phyloP scores from a whole-genome alignment of 1,140 invertebrate genomes.

The Hydropsyche tenuis region DNA sequence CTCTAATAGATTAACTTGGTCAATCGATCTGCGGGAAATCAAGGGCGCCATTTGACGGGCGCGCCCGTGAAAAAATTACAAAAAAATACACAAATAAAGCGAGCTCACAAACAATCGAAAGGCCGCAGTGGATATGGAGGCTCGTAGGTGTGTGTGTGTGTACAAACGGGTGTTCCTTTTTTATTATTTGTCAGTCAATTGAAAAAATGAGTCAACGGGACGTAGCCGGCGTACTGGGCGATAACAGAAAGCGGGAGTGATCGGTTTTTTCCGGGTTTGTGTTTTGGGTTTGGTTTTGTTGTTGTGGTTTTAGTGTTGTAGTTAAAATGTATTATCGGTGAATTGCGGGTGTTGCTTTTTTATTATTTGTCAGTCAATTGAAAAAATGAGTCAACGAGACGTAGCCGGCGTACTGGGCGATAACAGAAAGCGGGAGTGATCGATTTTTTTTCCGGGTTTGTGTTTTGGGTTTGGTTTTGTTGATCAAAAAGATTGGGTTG shows the following conservation, averaged over 20 bases:
- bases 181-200: conserved; percentile 50
- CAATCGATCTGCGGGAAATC: conserved; percentile 32
- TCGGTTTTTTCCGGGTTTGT: neutral
- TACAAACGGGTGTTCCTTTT: conserved; percentile 39
- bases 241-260: neutral
- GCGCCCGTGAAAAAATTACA: conserved; percentile 48
- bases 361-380: conserved; percentile 50
- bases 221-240: neutral
- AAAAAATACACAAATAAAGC: conserved; percentile 41
- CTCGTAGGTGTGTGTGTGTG: neutral
- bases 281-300: neutral
- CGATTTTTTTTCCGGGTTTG: neutral
- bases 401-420: neutral
- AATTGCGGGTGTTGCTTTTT: conserved; percentile 35
- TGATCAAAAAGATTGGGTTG: too few species aligned
- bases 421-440: neutral
- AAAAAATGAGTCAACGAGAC: conserved; percentile 48
- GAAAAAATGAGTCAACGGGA: conserved; percentile 49
- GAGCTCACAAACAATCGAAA: neutral
- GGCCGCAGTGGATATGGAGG: conserved; percentile 27
- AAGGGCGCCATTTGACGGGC: conserved; percentile 31
- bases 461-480: neutral
- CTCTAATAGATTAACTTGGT: conserved; percentile 26
- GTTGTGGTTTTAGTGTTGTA: too few species aligned
- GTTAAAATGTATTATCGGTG: too few species aligned